phyloP scores from a whole-genome alignment of 2,888 invertebrate species.

The Zeuzera pyrina region DNA sequence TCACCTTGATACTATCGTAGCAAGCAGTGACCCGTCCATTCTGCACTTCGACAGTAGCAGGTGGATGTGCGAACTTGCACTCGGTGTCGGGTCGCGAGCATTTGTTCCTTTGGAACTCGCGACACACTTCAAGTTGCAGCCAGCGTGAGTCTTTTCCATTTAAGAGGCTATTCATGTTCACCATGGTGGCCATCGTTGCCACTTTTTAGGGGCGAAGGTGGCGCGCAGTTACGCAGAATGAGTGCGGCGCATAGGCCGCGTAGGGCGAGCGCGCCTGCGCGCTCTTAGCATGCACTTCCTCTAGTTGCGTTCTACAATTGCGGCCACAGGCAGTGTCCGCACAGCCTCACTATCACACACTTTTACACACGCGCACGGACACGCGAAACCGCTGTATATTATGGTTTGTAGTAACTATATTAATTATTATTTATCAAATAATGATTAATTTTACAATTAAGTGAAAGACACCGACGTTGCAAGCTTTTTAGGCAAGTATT shows the following conservation, averaged over 20 bases:
- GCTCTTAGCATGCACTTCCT: constrained; percentile 55
- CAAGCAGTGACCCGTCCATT: constrained; percentile 99
- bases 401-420: constrained; percentile 28
- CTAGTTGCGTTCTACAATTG: constrained; percentile 24
- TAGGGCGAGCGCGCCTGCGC: constrained; percentile 58
- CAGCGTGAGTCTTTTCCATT: constrained; percentile 99
- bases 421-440: constrained; percentile 38
- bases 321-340: constrained; percentile 32
- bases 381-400: constrained; percentile 32
- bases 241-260: constrained; percentile 67
- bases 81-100: constrained; percentile 99
- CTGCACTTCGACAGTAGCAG: constrained; percentile 99
- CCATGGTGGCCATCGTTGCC: constrained; percentile 86
- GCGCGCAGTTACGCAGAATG: constrained; percentile 61
- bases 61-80: constrained; percentile 99
- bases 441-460: constrained; percentile 63
- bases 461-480: constrained; percentile 71
- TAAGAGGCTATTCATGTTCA: constrained; percentile 96
- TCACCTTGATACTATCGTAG: constrained; percentile 99
- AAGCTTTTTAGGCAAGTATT: constrained; percentile 71
- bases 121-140: constrained; percentile 99
- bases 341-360: constrained; percentile 52
- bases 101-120: constrained; percentile 99
- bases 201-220: constrained; percentile 40
- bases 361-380: constrained; percentile 43